phyloP scores from a whole-genome alignment of 1,140 invertebrate species.

The Samia ricini region DNA sequence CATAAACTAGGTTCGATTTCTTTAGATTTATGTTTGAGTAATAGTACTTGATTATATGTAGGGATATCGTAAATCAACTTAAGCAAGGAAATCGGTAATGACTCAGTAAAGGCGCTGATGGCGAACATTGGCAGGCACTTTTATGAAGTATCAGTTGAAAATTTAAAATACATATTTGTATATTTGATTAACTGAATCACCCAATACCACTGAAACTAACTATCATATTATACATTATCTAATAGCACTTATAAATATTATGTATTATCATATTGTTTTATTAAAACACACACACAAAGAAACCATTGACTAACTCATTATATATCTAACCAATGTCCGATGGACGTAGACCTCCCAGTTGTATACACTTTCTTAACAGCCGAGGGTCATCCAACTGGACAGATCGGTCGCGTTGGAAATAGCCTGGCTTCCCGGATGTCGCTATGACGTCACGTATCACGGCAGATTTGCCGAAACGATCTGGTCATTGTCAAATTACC shows the following conservation, averaged over 20 bases:
- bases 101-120: no score
- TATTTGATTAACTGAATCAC: no score
- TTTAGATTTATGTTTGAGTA: no score
- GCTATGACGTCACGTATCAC: constrained; percentile 65
- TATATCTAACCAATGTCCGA: constrained; percentile 9
- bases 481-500: constrained; percentile 37
- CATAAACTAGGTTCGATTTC: no score
- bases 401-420: constrained; percentile 41
- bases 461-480: constrained; percentile 52
- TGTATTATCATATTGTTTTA: background rate
- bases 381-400: constrained; percentile 18
- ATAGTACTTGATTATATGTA: no score
- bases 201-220: no score
- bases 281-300: constrained; percentile 5
- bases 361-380: constrained; percentile 1
- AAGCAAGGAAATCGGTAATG: no score
- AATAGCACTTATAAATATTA: background rate
- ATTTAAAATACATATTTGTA: no score
- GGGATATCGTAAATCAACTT: no score
- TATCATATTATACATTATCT: background rate
- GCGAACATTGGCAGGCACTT: no score
- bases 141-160: no score
- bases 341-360: constrained; percentile 6
- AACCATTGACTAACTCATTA: constrained; percentile 17
- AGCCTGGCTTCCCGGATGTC: constrained; percentile 70